Evolutionary conservation across 2,888 invertebrate genomes (phyloP).

Genomic region (Athetis lepigone): DNA sequence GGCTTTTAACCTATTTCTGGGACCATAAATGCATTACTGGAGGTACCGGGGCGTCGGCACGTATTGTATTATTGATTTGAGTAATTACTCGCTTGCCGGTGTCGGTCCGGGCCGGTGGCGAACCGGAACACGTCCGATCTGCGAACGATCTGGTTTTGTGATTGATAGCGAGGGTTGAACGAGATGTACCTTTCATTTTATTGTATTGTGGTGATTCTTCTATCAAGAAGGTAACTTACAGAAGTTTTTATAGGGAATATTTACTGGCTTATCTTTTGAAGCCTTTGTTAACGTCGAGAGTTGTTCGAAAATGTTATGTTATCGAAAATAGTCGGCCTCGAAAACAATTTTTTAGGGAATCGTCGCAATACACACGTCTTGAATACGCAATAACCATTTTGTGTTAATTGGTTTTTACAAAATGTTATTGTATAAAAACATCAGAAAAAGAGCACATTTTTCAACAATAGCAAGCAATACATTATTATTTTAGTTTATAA

Average conservation of each 20-base stretch:
- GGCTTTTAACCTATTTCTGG: constrained; percentile 31
- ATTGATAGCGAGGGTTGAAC: constrained; percentile 34
- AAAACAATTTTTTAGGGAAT: background rate
- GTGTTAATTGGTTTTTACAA: background rate
- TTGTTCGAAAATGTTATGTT: background rate
- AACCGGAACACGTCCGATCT: constrained; percentile 27
- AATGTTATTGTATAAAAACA: background rate
- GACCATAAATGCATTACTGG: constrained; percentile 30
- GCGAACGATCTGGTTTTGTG: constrained; percentile 33
- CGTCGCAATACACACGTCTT: background rate
- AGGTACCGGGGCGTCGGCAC: constrained; percentile 41
- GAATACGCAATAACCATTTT: background rate
- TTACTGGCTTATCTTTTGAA: background rate
- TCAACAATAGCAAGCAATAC: too few species aligned
- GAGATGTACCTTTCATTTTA: background rate
- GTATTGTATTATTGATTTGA: constrained; percentile 54
- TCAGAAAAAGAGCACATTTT: background rate
- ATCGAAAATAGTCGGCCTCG: background rate
- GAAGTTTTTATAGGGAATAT: background rate
- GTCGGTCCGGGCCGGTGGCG: background rate
- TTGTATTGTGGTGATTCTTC: background rate
- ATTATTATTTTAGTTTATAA: too few species aligned
- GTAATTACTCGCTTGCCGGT: constrained; percentile 45
- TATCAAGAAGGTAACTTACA: background rate
- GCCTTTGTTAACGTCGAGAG: too few species aligned